These are phyloP conservation scores for Lutjanus campechanus DNA, from an alignment of 2,797 vertebrate genomes.

Conservation along the genomic window DNA sequence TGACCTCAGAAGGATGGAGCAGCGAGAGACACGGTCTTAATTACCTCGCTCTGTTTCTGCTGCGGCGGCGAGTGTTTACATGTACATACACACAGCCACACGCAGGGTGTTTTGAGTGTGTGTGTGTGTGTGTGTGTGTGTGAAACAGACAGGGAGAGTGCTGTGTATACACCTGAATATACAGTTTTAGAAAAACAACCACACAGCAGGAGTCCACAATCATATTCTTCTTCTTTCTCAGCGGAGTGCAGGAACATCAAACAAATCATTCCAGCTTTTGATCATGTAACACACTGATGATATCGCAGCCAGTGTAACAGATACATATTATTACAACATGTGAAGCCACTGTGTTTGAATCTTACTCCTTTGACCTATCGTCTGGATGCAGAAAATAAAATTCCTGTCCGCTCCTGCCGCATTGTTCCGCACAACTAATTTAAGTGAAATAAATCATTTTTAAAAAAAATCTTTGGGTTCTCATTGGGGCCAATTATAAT, in stretches of 20 bases:
- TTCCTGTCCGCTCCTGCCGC: background rate
- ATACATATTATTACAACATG: constrained; percentile 40
- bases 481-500: constrained; percentile 60
- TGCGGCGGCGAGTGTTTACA: constrained; percentile 24
- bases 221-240: constrained; percentile 36
- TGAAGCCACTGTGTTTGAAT: constrained; percentile 9
- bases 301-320: constrained; percentile 38
- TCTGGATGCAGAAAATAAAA: constrained; percentile 9
- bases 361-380: constrained; percentile 11
- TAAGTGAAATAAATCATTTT: constrained; percentile 10
- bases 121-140: background rate
- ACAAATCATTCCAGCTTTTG: constrained; percentile 63
- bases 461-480: constrained; percentile 15
- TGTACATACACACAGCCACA: constrained; percentile 1
- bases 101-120: constrained; percentile 3
- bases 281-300: constrained; percentile 49
- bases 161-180: constrained; percentile 55
- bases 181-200: constrained; percentile 44
- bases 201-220: constrained; percentile 46
- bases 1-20: constrained; percentile 51
- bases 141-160: constrained; percentile 10
- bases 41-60: constrained; percentile 53
- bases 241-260: constrained; percentile 60
- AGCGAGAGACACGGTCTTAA: constrained; percentile 33
- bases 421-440: background rate